A percentile compares a stretch with the other conserved stretches of the same genome.
These are phyloP conservation scores for Lagopus leucura DNA, from an alignment of 2,113 vertebrate species.

Conservation along the genomic window DNA sequence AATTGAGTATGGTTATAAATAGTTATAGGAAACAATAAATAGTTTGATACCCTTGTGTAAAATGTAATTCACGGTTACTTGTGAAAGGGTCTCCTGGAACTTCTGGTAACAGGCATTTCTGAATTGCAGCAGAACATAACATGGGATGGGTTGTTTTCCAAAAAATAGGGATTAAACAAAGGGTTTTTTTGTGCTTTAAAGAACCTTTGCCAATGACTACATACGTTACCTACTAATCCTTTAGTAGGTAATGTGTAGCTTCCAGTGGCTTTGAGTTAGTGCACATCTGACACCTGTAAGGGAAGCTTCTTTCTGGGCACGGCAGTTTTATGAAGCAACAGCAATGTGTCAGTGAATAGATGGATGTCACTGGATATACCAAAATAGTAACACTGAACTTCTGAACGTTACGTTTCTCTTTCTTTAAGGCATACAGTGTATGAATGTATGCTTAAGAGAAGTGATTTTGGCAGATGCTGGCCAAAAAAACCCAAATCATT, in stretches of 20 bases:
- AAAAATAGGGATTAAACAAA: background rate
- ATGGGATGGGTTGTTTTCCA: background rate
- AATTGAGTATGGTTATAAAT: background rate
- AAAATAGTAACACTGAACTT: background rate
- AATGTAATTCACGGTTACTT: background rate
- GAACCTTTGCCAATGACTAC: background rate
- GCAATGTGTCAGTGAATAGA: background rate
- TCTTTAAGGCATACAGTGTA: background rate
- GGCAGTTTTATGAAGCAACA: background rate
- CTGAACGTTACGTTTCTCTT: rapidly evolving
- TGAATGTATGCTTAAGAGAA: background rate
- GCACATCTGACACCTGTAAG: background rate
- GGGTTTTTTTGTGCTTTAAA: background rate
- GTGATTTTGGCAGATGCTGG: conserved; percentile 57
- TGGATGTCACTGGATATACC: rapidly evolving
- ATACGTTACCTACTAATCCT: background rate
- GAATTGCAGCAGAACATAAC: background rate
- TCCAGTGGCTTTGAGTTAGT: background rate
- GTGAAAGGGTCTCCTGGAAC: background rate
- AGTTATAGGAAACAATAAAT: background rate
- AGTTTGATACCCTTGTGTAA: background rate
- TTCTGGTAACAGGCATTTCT: background rate
- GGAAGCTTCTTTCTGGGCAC: background rate
- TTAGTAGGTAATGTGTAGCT: background rate
- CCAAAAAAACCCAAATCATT: conserved; percentile 51